Conservation (phyloP, 2,113 vertebrate species). For the Anoura caudifer region DNA sequence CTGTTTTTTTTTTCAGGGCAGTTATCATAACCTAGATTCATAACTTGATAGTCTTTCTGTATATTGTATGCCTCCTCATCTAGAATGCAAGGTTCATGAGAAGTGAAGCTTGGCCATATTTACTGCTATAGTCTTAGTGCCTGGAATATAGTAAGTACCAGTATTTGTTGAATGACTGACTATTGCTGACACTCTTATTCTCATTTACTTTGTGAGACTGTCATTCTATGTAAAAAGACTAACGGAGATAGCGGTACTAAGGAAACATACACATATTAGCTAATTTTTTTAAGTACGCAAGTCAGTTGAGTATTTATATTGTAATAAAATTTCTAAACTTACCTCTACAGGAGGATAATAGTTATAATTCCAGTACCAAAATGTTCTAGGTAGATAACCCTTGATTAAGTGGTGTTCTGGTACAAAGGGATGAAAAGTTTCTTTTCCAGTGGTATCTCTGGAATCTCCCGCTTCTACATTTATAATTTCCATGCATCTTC, state of each 20-base stretch:
- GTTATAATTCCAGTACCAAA: slow-evolving; percentile 89
- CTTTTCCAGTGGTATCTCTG: slow-evolving; percentile 85
- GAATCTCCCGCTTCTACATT: slow-evolving; percentile 88
- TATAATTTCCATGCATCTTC: slow-evolving; percentile 90
- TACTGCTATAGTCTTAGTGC: not conserved
- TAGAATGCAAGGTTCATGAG: not conserved
- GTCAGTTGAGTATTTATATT: not conserved
- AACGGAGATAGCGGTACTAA: not conserved
- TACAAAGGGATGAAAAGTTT: slow-evolving; percentile 90
- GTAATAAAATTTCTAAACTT: slow-evolving; percentile 66
- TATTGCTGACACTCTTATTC: not conserved
- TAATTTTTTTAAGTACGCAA: not conserved
- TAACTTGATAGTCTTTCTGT: not conserved
- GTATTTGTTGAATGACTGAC: not conserved
- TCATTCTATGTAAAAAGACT: not conserved
- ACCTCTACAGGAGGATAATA: slow-evolving; percentile 88
- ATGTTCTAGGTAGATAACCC: slow-evolving; percentile 80
- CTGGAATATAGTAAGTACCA: not conserved
- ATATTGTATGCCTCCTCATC: not conserved
- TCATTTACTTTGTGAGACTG: not conserved
- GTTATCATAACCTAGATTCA: not conserved
- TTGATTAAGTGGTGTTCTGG: slow-evolving; percentile 85
- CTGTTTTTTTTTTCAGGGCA: not conserved
- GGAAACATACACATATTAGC: not conserved
- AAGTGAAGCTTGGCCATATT: not conserved